Evolutionary conservation across 2,113 vertebrate species (phyloP), one percentile per base, ranked within the genome.

Genomic region (Paramormyrops kingsleyae): DNA sequence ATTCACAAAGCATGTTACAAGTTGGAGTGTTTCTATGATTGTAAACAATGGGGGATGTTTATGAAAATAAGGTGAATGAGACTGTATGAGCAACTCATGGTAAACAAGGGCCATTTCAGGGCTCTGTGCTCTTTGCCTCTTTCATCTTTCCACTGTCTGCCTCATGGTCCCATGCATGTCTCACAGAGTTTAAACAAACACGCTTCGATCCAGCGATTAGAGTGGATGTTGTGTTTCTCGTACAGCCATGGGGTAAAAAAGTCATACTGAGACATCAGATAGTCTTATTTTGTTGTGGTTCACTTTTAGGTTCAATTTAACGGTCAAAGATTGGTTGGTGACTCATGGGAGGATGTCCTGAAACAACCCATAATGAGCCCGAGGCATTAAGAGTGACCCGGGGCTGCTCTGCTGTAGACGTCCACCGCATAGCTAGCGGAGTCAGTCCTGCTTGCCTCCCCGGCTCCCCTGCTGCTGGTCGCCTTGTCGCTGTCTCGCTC

Each of bases 301-400:
- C 92, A 88, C 42, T 84, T 84, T 44, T 84, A 84, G 44, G 42
- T 84, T 84, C 39, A 84, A 84, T 84, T 84, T 84, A 42, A 27
- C 85, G 91, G 91, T 94, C 94, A 93, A 92, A 93, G 90, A 92
- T 89, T 31, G 91, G 92, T 91, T 92, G 94, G 92, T 92, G 86
- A 92, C 91, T 95, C 90, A 91, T 88, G 86, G 90, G 94, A 93
- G 92, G 91, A 93, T 92, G 94, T 95, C 92, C 93, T 93, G 93
- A 90, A 91, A 87, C 85, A 87, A 19, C 85, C 85, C 50, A 10
- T 21, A 52, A 56, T 12, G 50, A 87, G 27, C 85, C 17, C 2
- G 12, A 53, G 27, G 31, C 85, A 53, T 95, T 94, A 95, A 4
- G 93, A 93, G 27, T 35, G n/a, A 87, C 50, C 49, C 31, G 13